Percentiles rank a stretch among this genome's conserved stretches.
phyloP scores from a whole-genome alignment of 1,140 invertebrate genomes.

The Whitmania pigra region DNA sequence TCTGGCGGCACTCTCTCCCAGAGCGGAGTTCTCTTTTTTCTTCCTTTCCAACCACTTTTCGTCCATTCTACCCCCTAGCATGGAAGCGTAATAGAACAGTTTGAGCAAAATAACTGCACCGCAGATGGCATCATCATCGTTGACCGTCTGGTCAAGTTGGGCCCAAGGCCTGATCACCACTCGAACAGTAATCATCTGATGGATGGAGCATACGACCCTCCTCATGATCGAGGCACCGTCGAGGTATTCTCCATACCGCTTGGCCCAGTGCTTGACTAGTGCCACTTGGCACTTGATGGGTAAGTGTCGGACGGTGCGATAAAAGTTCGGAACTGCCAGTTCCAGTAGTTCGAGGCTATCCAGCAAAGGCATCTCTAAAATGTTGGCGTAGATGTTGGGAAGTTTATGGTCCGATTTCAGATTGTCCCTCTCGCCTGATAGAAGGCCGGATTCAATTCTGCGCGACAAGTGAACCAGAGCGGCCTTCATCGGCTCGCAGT shows the following conservation, averaged over 20 bases:
- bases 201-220: constrained; percentile 62
- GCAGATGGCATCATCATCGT: constrained; percentile 63
- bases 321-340: constrained; percentile 63
- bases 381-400: constrained; percentile 67
- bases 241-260: constrained; percentile 22
- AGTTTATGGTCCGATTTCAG: constrained; percentile 39
- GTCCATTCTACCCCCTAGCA: constrained; percentile 67
- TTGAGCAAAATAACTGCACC: constrained; percentile 45
- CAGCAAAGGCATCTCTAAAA: constrained; percentile 72
- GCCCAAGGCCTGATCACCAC: constrained; percentile 58
- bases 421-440: constrained; percentile 43
- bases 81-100: constrained; percentile 77
- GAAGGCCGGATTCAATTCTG: constrained; percentile 59
- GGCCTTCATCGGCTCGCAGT: constrained; percentile 61
- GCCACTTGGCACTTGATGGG: constrained; percentile 51
- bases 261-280: constrained; percentile 64
- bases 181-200: constrained; percentile 69
- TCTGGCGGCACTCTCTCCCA: constrained; percentile 32
- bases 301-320: constrained; percentile 60
- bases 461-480: constrained; percentile 58
- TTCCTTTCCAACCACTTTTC: constrained; percentile 43
- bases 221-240: constrained; percentile 46
- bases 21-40: constrained; percentile 17
- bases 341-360: constrained; percentile 68
- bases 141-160: constrained; percentile 62